Evolutionary conservation across 2,888 invertebrate species (phyloP), one percentile per base, ranked within the genome.

Genomic region (Orthosia incerta): DNA sequence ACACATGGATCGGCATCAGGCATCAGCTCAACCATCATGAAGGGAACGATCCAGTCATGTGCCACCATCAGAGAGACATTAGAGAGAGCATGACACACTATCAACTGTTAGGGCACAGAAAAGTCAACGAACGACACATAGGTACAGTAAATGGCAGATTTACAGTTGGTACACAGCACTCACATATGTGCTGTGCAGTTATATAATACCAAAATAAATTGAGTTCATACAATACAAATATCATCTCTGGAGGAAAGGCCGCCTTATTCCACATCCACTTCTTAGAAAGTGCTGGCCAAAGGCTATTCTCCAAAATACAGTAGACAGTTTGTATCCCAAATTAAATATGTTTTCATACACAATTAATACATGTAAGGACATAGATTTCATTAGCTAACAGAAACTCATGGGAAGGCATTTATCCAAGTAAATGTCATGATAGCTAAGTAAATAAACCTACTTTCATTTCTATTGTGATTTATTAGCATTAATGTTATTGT

Each of bases 351-450:
- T 31, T 48, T 55, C 56, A 39, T 55, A 20, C 23, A 46, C 39
- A 13, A 15, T n/a, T 59, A 59, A 45, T 20, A 39, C 16, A 59
- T 12, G 12, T 31, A 51, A 60, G 13, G 15, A 23, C 23, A 51
- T 31, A 53, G 60, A 46, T 59, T n/a, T n/a, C n/a, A n/a, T n/a
- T 23, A n/a, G 31, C 13, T 18, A 26, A 26, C 16, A 39, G 55
- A 55, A 55, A 5, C 23, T 48, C 15, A 74, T 56, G 23, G 55
- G 23, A 61, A 26, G 57, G 31, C 18, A 61, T 61, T 61, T 55
- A n/a, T 31, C 46, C 48, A 61, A 73, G 61, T 23, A 61, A 72
- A 60, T 56, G 60, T 55, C 39, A 56, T n/a, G 16, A 16, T 31
- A 46, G 11, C 23, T 9, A 53, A 26, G 48, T 48, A 56, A 23